These are phyloP conservation scores for Chymomyza procnemis DNA, from an alignment of 2,888 invertebrate species.

Conservation along the genomic window DNA sequence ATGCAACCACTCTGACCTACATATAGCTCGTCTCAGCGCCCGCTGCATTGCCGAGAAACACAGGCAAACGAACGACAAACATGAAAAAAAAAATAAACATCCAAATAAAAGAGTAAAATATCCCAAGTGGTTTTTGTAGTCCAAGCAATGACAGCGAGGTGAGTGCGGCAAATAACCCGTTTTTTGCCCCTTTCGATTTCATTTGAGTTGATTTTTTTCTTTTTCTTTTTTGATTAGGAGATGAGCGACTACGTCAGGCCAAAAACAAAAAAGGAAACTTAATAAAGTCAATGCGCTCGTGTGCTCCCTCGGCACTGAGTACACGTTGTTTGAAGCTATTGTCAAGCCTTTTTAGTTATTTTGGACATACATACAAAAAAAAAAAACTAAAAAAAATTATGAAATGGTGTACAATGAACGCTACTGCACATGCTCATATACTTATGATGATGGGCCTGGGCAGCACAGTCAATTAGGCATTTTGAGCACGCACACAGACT, in stretches of 20 bases:
- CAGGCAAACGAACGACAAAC: constrained; percentile 50
- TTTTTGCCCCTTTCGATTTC: constrained; percentile 64
- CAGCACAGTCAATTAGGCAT: constrained; percentile 63
- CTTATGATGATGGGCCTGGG: constrained; percentile 12
- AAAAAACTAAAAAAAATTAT: constrained; percentile 32
- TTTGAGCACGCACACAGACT: constrained; percentile 68
- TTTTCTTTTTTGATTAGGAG: constrained; percentile 4
- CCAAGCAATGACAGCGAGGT: constrained; percentile 19
- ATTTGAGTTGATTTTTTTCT: constrained; percentile 38
- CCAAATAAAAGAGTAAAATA: constrained; percentile 65
- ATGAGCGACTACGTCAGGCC: neutral
- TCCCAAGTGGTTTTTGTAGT: constrained; percentile 9
- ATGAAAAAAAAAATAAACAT: constrained; percentile 43
- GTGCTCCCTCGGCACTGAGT: constrained; percentile 48
- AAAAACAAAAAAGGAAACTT: constrained; percentile 54
- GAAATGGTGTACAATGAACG: constrained; percentile 32
- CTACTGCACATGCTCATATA: constrained; percentile 21
- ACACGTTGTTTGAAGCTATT: constrained; percentile 56
- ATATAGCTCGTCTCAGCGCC: constrained; percentile 58
- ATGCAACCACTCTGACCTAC: constrained; percentile 67
- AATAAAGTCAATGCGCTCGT: constrained; percentile 58
- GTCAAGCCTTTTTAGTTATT: constrained; percentile 63
- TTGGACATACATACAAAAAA: constrained; percentile 18
- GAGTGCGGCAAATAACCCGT: constrained; percentile 18
- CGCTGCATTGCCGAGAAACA: constrained; percentile 23